Evolutionary conservation across 2,888 invertebrate species (phyloP).

Genomic region (Tromatobia lineatoria): DNA sequence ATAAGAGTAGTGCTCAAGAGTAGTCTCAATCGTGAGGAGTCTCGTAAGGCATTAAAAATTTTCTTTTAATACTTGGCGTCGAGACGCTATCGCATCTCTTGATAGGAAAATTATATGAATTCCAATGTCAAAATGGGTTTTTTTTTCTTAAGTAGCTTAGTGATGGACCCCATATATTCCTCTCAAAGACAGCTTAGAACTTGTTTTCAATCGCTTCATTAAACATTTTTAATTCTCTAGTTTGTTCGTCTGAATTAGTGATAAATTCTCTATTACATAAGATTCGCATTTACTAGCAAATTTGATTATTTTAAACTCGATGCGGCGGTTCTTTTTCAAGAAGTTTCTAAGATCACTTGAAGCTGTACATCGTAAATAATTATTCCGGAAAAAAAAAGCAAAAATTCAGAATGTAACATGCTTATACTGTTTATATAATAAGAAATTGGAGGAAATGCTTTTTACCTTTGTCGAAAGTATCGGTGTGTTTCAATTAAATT

Average conservation of each 20-base stretch:
- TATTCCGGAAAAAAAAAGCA: background rate
- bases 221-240: background rate
- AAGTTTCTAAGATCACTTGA: background rate
- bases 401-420: background rate
- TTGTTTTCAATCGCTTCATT: background rate
- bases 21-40: no score
- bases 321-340: background rate
- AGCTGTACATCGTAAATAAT: background rate
- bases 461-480: conserved; percentile 31
- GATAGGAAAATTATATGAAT: no score
- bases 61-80: no score
- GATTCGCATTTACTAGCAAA: conserved; percentile 6
- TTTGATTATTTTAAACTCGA: background rate
- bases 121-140: no score
- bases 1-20: no score
- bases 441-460: conserved; percentile 23
- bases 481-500: conserved; percentile 15
- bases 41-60: no score
- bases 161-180: background rate
- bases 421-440: conserved; percentile 3
- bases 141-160: background rate
- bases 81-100: no score
- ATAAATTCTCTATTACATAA: background rate
- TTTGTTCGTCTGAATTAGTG: background rate
- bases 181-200: no score